A percentile compares a stretch with the other conserved stretches of the same genome.
Conservation (phyloP, 2,888 invertebrate species). For the Netelia virgata region DNA sequence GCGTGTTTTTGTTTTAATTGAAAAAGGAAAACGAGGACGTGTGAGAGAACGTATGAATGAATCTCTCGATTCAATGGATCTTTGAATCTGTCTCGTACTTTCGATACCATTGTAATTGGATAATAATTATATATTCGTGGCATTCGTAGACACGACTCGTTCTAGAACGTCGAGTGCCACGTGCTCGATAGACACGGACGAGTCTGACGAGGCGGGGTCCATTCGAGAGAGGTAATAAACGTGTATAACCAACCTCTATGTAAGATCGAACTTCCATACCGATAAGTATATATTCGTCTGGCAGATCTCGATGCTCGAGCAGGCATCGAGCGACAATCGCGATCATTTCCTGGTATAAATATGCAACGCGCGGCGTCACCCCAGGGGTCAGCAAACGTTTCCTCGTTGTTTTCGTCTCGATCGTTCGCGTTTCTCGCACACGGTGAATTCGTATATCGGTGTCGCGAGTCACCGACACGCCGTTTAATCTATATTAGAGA, state of each 20-base stretch:
- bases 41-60: background rate
- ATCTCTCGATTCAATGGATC: conserved; percentile 52
- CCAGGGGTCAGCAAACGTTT: conserved; percentile 80
- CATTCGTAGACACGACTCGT: conserved; percentile 25
- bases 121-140: conserved; percentile 50
- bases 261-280: background rate
- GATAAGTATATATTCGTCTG: background rate
- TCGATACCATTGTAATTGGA: conserved; percentile 56
- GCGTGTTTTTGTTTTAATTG: too few species aligned
- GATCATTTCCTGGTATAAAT: conserved; percentile 82
- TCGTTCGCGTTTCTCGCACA: conserved; percentile 39
- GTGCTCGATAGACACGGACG: conserved; percentile 19
- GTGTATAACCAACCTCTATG: background rate
- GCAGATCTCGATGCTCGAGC: conserved; percentile 28
- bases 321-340: conserved; percentile 61
- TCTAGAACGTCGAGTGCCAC: background rate
- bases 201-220: conserved; percentile 24
- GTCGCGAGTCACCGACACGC: background rate
- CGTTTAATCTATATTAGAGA: background rate
- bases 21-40: too few species aligned
- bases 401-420: conserved; percentile 72
- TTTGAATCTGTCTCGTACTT: conserved; percentile 24
- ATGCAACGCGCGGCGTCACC: conserved; percentile 78
- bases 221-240: conserved; percentile 6
- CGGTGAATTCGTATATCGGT: background rate